Evolutionary conservation across 2,113 vertebrate genomes (phyloP).

Genomic region (Pygoscelis adeliae): DNA sequence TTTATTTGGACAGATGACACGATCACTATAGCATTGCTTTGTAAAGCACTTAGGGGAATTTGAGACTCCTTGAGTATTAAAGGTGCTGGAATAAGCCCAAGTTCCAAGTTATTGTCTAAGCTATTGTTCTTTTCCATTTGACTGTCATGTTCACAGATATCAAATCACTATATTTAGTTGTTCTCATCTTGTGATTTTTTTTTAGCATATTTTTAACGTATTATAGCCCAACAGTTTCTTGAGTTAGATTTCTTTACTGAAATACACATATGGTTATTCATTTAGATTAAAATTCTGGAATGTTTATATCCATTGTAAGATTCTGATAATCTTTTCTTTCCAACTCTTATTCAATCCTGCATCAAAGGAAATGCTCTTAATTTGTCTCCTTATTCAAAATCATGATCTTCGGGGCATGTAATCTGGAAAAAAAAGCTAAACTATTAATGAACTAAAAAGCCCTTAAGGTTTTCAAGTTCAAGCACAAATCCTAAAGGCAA

Average conservation of each 20-base stretch:
- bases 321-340: neutral
- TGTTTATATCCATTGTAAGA: neutral
- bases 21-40: neutral
- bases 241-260: neutral
- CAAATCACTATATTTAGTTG: neutral
- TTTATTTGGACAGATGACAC: neutral
- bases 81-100: neutral
- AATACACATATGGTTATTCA: conserved; percentile 9
- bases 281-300: neutral
- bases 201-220: neutral
- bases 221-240: neutral
- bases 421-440: neutral
- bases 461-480: neutral
- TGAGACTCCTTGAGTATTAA: neutral
- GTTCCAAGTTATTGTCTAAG: neutral
- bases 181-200: neutral
- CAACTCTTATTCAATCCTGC: neutral
- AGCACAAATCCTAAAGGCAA: neutral
- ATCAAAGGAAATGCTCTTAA: neutral
- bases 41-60: conserved; percentile 6
- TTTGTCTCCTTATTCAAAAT: conserved; percentile 9
- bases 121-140: neutral
- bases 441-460: neutral
- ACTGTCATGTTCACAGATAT: neutral
- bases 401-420: neutral